Base-by-base conservation (phyloP, 1,140 invertebrate genomes). In the Drosophila nebulosa region DNA sequence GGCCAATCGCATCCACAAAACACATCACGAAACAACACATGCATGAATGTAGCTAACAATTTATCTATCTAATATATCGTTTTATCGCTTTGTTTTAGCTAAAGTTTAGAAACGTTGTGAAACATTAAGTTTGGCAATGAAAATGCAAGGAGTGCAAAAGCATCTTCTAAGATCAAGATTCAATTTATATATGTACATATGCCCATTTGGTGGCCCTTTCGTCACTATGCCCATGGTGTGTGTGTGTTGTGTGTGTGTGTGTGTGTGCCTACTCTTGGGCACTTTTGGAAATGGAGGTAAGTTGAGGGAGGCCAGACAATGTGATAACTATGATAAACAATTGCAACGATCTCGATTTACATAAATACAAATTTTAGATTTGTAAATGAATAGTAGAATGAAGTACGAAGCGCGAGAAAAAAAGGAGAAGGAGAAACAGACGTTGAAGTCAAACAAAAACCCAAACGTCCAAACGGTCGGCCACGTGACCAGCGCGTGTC, bases 291-390 rank as follows among this genome's bases (percentile, higher is more conserved):
- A 18, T 3, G 26, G 6, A 55, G 51, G 4, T 26, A 27, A 2
- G 24, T 9, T 53, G 51, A 53, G 51, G 26, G 51, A 53, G 51
- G 26, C n/a, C 26, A 18, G 22, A 30, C 52, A 26, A 12, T 58
- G 18, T 58, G 56, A 32, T 58, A 58, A 58, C 56, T 58, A 58
- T 39, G 56, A 39, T 32, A 27, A 58, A 21, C 32, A 58, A 36
- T 58, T 30, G 56, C 56, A 35, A n/a, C 6, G 35, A 35, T 24
- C 39, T 32, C 16, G 56, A 58, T 58, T 32, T 18, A n/a, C 14
- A 16, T 39, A 39, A 0, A 16, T 39, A 42, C 3, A 14, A 39
- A 6, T 6, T 42, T 18, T 18, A 46, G 16, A 46, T 46, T 42
- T 46, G 16, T 21, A 46, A 46, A 21, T 10, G 16, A 10, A 10